Base-by-base conservation (phyloP, 2,113 vertebrate genomes). In the Bujurquina vittata region DNA sequence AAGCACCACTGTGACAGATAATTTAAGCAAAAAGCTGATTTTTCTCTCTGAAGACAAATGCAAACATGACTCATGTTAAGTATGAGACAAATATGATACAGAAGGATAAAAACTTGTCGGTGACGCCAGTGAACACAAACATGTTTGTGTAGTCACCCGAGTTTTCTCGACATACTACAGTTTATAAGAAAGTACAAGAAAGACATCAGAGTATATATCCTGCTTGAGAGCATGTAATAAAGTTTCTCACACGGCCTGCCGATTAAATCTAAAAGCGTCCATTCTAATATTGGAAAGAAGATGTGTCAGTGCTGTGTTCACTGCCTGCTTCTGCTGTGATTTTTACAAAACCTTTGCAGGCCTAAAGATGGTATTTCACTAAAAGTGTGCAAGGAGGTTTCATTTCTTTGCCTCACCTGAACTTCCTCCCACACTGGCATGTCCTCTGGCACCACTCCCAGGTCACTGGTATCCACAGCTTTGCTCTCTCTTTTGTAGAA, bases 391-490 rank as follows among this genome's bases (percentile, higher is more conserved):
- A 55, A 8, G 7, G 33, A 7, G 1, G 17, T 20, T 40, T 17
- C 31, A 72, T 72, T 52, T 72, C 43, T 52, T 52, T 72, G 10
- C 23, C 85, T 90, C 76, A 94, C 92, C 92, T 96, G 95, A 84
- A 99, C 92, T 62, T 97, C 92, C 56, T 98, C 96, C 87, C 96
- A 95, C 86, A 96, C 95, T 17, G 97, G 97, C 77, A 97, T 94
- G 8, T 97, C 94, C 77, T 95, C 93, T 37, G 85, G 15, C 0
- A 35, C 85, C 89, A 96, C 90, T 17, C 94, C 96, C 58, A 99
- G 49, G 77, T 99, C 98, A 10, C 96, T 97, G 55, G 98, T 99
- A 81, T 99, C 98, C 57, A 98, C 97, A 0, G 96, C 94, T 57
- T 95, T 91, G 78, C 87, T 95, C 57, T 95, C 92, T 60, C 92